phyloP scores from a whole-genome alignment of 2,797 vertebrate species.

The Tamandua tetradactyla region DNA sequence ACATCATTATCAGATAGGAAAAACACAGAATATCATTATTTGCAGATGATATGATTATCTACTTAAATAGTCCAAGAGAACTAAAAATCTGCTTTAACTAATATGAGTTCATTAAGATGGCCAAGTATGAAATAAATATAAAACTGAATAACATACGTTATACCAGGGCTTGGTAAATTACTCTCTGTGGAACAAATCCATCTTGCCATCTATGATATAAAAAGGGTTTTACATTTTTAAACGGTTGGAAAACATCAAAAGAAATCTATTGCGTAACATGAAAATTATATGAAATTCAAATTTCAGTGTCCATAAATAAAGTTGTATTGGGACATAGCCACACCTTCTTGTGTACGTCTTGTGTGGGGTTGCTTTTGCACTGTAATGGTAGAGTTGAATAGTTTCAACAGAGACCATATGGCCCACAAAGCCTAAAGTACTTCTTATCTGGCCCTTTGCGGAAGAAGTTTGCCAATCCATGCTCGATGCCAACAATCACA shows the following conservation, averaged over 20 bases:
- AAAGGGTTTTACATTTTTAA: slow-evolving; percentile 27
- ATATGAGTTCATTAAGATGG: background rate
- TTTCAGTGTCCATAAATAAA: background rate
- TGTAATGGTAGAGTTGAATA: background rate
- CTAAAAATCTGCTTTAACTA: slow-evolving; percentile 11
- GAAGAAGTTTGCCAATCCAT: background rate
- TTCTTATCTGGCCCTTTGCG: background rate
- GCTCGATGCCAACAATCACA: background rate
- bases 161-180: background rate
- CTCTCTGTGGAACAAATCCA: background rate
- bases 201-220: background rate
- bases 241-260: background rate
- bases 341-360: background rate
- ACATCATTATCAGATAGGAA: background rate
- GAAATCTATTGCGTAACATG: background rate
- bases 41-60: background rate
- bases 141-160: background rate
- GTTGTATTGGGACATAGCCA: background rate
- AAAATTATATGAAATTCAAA: background rate
- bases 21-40: background rate
- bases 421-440: background rate
- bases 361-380: background rate
- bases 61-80: background rate
- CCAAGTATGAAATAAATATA: background rate
- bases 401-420: background rate